Percentiles rank a stretch among this genome's conserved stretches.
Conservation (phyloP, 2,888 invertebrate species). For the Erynnis tages region DNA sequence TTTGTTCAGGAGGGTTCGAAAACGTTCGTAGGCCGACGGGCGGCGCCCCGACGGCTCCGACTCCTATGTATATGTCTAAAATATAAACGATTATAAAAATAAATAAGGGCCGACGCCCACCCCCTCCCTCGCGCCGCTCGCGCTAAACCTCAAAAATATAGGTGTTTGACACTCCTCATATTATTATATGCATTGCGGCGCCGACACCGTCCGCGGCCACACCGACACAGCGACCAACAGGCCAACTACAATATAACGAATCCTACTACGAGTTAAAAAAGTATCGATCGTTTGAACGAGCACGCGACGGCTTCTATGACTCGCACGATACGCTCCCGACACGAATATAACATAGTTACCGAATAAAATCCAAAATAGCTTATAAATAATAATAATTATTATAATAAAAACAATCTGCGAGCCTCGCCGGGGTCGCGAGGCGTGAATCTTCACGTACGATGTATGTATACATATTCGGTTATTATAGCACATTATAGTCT, state of each 20-base stretch:
- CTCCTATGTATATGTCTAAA: constrained; percentile 64
- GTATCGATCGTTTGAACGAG: constrained; percentile 41
- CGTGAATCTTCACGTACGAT: constrained; percentile 37
- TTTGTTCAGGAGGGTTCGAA: constrained; percentile 49
- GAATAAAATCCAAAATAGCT: constrained; percentile 60
- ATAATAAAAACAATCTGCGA: constrained; percentile 56
- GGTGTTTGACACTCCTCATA: constrained; percentile 40
- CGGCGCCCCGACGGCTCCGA: constrained; percentile 41
- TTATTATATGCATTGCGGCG: constrained; percentile 1
- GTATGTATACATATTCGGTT: constrained; percentile 61
- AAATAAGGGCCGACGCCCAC: constrained; percentile 69
- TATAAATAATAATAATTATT: constrained; percentile 55
- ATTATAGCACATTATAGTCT: constrained; percentile 74
- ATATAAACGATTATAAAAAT: constrained; percentile 80
- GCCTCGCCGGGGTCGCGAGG: constrained; percentile 38
- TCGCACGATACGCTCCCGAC: constrained; percentile 44
- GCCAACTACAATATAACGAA: constrained; percentile 49
- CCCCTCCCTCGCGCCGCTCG: constrained; percentile 48
- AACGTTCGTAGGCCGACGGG: constrained; percentile 20
- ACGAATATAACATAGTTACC: constrained; percentile 37
- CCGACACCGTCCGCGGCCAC: constrained; percentile 16
- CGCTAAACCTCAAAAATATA: constrained; percentile 45
- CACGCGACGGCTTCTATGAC: constrained; percentile 49
- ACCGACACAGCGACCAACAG: constrained; percentile 53
- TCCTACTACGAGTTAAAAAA: constrained; percentile 51